Evolutionary conservation across 2,797 vertebrate species (phyloP).

Genomic region (Masticophis lateralis): DNA sequence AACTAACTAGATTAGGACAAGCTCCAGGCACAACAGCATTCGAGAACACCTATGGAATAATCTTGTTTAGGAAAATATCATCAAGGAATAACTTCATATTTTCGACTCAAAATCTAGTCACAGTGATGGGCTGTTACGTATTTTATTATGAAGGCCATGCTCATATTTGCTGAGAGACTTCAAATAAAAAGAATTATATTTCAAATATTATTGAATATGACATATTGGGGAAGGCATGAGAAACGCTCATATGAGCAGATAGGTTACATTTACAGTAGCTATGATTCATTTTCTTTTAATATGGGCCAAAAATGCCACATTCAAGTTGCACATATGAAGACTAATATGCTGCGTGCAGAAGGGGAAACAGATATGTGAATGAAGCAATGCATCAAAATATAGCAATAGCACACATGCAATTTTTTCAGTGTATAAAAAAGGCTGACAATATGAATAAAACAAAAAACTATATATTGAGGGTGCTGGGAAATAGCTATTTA

Average conservation of each 20-base stretch:
- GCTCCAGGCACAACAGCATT: too few relatives aligned
- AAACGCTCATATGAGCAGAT: background rate
- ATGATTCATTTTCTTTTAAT: background rate
- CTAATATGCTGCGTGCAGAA: conserved; percentile 7
- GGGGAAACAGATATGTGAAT: conserved; percentile 3
- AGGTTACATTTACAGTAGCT: background rate
- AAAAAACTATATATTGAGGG: background rate
- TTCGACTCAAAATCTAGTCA: too few relatives aligned
- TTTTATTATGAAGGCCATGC: too few relatives aligned
- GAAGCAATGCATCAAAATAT: conserved; percentile 3
- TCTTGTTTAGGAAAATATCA: too few relatives aligned
- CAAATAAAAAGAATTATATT: background rate
- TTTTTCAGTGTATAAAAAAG: conserved; percentile 17
- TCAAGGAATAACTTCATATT: too few relatives aligned
- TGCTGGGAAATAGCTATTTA: too few relatives aligned
- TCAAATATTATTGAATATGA: background rate
- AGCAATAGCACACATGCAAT: background rate
- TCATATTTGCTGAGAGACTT: too few relatives aligned
- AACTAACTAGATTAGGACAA: too few relatives aligned
- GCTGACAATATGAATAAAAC: background rate
- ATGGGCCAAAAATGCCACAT: background rate
- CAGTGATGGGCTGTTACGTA: too few relatives aligned
- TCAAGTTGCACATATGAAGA: background rate
- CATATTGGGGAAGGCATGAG: background rate
- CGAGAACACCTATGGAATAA: too few relatives aligned